Evolutionary conservation across 2,797 vertebrate species (phyloP).

Genomic region (Peromyscus nudipes): DNA sequence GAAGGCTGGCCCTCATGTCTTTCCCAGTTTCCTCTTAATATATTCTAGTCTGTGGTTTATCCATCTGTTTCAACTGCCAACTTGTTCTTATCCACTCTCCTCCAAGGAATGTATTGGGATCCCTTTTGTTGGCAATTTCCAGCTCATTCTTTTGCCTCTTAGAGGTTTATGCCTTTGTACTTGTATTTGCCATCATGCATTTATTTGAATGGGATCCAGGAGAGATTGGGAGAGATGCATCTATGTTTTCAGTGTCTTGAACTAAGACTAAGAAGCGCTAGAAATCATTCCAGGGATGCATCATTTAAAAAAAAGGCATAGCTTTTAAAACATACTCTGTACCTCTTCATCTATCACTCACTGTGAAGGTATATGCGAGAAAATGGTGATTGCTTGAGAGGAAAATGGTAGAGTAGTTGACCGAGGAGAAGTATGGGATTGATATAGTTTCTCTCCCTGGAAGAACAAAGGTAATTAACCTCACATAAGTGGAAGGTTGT

Average conservation of each 20-base stretch:
- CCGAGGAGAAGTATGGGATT: slow-evolving; percentile 42
- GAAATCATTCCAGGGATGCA: not conserved
- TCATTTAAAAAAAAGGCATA: not conserved
- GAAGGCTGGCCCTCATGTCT: slow-evolving; percentile 18
- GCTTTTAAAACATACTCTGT: slow-evolving; percentile 29
- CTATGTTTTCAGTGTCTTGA: slow-evolving; percentile 23
- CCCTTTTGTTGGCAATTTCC: slow-evolving; percentile 1
- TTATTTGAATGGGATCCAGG: slow-evolving; percentile 48
- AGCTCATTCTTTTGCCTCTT: slow-evolving; percentile 49
- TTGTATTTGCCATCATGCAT: not conserved
- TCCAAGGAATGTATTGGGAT: slow-evolving; percentile 53
- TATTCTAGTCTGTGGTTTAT: slow-evolving; percentile 43
- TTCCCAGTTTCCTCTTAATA: slow-evolving; percentile 45
- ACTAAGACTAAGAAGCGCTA: not conserved
- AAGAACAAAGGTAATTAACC: not conserved
- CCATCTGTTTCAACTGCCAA: slow-evolving; percentile 50
- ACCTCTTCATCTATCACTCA: not conserved
- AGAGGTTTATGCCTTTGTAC: slow-evolving; percentile 42
- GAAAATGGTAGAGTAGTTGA: slow-evolving; percentile 1
- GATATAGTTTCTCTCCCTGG: not conserved
- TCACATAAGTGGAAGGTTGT: not conserved
- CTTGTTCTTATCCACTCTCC: not conserved
- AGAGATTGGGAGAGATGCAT: not conserved
- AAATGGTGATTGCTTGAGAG: not conserved
- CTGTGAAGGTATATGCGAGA: not conserved